These are phyloP conservation scores for Pseudoips prasinana DNA, from an alignment of 2,888 invertebrate species.

Conservation along the genomic window DNA sequence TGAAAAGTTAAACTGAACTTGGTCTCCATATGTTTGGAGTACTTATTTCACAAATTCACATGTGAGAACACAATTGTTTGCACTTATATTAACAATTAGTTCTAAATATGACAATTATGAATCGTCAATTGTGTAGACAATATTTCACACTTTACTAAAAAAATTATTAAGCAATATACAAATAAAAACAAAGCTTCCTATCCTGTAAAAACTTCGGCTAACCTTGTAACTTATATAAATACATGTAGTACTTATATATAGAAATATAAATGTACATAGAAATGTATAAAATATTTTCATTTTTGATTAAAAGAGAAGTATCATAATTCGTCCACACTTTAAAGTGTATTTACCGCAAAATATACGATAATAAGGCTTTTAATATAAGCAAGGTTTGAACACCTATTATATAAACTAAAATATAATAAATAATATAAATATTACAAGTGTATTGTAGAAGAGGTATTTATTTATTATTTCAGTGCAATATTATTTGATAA, in stretches of 20 bases:
- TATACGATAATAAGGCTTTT: conserved; percentile 33
- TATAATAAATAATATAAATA: conserved; percentile 1
- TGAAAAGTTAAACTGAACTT: no score
- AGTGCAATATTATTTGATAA: not conserved
- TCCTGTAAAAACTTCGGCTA: conserved; percentile 16
- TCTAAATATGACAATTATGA: conserved; percentile 25
- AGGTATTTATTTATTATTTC: no score
- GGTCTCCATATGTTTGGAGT: no score
- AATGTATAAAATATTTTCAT: conserved; percentile 10
- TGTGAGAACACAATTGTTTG: no score
- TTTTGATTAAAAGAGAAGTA: conserved; percentile 43
- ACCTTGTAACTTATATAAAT: conserved; percentile 19
- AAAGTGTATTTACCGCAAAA: conserved; percentile 55
- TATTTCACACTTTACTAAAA: conserved; percentile 42
- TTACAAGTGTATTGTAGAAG: not conserved
- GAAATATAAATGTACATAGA: conserved; percentile 32
- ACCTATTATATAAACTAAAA: conserved; percentile 2
- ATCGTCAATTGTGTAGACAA: conserved; percentile 74
- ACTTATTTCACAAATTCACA: no score
- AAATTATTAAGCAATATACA: conserved; percentile 32
- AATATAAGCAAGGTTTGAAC: conserved; percentile 15
- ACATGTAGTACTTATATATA: conserved; percentile 20
- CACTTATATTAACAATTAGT: no score
- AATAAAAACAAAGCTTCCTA: conserved; percentile 27
- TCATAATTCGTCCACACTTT: conserved; percentile 72